phyloP scores from a whole-genome alignment of 2,888 invertebrate species.

The Portevinia maculata region DNA sequence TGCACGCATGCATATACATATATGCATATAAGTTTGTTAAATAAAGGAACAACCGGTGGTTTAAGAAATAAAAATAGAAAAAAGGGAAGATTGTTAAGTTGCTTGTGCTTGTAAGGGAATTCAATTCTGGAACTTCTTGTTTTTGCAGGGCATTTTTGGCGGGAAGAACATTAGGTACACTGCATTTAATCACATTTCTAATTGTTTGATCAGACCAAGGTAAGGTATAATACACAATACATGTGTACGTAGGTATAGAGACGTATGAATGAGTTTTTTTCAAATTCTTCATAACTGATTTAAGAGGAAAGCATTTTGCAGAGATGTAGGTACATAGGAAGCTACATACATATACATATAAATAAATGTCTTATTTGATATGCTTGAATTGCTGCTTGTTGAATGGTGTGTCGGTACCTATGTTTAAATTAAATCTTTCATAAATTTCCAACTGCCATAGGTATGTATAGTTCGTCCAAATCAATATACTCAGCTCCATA shows the following conservation, averaged over 20 bases:
- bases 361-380: no score
- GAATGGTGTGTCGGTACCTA: no score
- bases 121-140: constrained; percentile 14
- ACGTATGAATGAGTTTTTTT: no score
- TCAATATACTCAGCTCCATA: no score
- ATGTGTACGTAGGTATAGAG: not conserved
- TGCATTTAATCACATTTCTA: constrained; percentile 16
- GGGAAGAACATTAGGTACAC: constrained; percentile 24
- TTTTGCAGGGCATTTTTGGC: constrained; percentile 44
- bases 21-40: not conserved
- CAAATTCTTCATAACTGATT: no score
- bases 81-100: constrained; percentile 26
- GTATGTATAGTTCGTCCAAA: no score
- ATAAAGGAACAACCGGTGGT: constrained; percentile 62
- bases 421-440: no score
- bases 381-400: no score
- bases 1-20: not conserved
- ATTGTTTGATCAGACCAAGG: constrained; percentile 20
- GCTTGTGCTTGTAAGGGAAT: constrained; percentile 41
- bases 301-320: no score
- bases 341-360: no score
- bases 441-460: no score
- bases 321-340: no score
- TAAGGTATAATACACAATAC: not conserved
- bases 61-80: constrained; percentile 39